Percentiles rank a stretch among this genome's conserved stretches.
Conservation (phyloP, 2,888 invertebrate genomes). For the Neoascia interrupta region DNA sequence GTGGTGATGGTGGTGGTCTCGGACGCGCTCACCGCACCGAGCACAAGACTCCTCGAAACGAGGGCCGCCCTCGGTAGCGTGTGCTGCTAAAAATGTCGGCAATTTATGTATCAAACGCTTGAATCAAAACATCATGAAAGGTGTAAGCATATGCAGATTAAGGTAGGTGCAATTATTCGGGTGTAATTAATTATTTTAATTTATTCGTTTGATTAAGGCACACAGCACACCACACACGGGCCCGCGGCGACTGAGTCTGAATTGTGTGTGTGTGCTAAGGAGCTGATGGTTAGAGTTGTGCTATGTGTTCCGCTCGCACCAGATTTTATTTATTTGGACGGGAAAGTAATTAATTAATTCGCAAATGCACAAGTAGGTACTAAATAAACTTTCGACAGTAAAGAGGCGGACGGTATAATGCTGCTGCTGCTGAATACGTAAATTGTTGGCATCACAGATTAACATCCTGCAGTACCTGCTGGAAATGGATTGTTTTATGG, state of each 20-base stretch:
- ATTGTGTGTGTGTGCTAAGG: background rate
- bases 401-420: background rate
- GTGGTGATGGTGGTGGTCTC: background rate
- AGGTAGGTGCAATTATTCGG: conserved; percentile 40
- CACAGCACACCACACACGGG: background rate
- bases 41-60: no score
- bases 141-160: conserved; percentile 60
- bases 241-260: background rate
- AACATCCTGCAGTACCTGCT: background rate
- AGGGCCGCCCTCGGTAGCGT: conserved; percentile 14
- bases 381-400: conserved; percentile 3
- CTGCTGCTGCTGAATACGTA: background rate
- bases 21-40: background rate
- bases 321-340: conserved; percentile 24
- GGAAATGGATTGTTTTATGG: conserved; percentile 1
- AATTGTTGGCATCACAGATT: conserved; percentile 7
- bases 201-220: conserved; percentile 49
- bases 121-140: conserved; percentile 45
- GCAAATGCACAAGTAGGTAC: conserved; percentile 5
- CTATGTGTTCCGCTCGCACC: no score
- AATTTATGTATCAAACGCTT: conserved; percentile 33
- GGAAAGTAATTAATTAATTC: conserved; percentile 25
- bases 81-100: conserved; percentile 4
- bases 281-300: conserved; percentile 14
- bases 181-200: conserved; percentile 59